Evolutionary conservation across 2,113 vertebrate species (phyloP).

Genomic region (Malurus alboscapulatus): DNA sequence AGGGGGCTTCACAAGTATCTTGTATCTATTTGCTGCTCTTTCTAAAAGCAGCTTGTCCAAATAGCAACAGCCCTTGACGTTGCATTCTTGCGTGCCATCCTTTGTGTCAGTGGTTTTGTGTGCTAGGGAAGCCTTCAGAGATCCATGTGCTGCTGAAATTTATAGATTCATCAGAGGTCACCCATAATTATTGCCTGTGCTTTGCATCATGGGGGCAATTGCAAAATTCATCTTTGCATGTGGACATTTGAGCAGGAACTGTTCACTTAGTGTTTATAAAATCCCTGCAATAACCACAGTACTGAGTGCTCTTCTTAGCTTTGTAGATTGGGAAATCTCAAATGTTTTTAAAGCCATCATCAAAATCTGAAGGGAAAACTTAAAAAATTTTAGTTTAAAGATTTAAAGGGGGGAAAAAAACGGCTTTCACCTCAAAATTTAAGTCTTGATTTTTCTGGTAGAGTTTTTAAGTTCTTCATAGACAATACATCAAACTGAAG

Average conservation of each 20-base stretch:
- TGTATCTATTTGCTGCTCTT: constrained; percentile 50
- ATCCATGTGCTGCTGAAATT: constrained; percentile 54
- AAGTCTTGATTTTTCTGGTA: background rate
- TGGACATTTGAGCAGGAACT: background rate
- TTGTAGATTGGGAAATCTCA: background rate
- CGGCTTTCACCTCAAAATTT: background rate
- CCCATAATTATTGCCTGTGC: background rate
- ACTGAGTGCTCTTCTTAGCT: background rate
- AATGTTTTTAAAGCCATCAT: background rate
- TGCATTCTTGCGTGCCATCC: constrained; percentile 52
- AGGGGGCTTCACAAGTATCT: constrained; percentile 29
- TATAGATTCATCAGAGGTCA: constrained; percentile 49
- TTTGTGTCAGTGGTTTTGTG: constrained; percentile 66
- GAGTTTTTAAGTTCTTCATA: background rate
- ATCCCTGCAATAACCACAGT: background rate
- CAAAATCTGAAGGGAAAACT: background rate
- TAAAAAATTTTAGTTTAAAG: background rate
- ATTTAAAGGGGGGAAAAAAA: too few relatives aligned
- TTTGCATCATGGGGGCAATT: background rate
- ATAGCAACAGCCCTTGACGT: constrained; percentile 64
- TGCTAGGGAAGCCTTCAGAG: constrained; percentile 31
- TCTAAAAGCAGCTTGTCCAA: constrained; percentile 64
- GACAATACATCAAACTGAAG: background rate
- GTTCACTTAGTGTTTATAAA: background rate
- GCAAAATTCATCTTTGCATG: background rate